Percentiles rank a stretch among this genome's conserved stretches.
Conservation (phyloP, 2,797 vertebrate genomes). For the Leptodactylus fallax region DNA sequence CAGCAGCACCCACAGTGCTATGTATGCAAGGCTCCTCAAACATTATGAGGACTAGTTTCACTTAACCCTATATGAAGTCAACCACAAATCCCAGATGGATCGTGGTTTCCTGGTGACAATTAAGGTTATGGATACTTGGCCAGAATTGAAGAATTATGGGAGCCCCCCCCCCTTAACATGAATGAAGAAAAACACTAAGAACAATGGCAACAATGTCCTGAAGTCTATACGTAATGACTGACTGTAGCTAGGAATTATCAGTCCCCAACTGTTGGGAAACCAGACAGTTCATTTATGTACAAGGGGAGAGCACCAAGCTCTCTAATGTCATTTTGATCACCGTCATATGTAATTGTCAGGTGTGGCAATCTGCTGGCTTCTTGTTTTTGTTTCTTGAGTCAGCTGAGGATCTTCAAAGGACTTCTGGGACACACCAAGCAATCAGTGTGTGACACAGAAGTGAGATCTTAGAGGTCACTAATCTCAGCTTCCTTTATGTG, state of each 20-base stretch:
- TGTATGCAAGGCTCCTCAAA: not conserved
- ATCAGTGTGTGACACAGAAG: conserved; percentile 18
- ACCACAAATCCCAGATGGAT: not conserved
- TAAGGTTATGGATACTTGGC: not conserved
- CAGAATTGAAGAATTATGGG: not conserved
- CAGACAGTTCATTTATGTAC: not conserved
- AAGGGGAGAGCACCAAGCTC: not conserved
- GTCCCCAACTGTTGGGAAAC: conserved; percentile 18
- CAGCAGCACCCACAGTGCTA: too few species aligned
- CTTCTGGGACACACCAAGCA: conserved; percentile 28
- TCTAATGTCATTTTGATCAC: conserved; percentile 30
- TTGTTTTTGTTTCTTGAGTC: conserved; percentile 32
- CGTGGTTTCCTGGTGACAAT: not conserved
- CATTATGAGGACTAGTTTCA: not conserved
- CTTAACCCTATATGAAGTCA: too few species aligned
- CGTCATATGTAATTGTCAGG: conserved; percentile 46
- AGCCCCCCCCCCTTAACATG: not conserved
- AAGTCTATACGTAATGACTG: not conserved
- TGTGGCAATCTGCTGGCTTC: conserved; percentile 53
- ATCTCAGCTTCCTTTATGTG: conserved; percentile 46
- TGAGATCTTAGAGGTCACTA: conserved; percentile 45
- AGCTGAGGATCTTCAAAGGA: conserved; percentile 34
- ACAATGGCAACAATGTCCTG: not conserved
- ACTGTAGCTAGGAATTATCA: not conserved
- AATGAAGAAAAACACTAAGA: not conserved